These are phyloP conservation scores for Gadopsis marmoratus DNA, from an alignment of 2,797 vertebrate genomes.

Conservation along the genomic window DNA sequence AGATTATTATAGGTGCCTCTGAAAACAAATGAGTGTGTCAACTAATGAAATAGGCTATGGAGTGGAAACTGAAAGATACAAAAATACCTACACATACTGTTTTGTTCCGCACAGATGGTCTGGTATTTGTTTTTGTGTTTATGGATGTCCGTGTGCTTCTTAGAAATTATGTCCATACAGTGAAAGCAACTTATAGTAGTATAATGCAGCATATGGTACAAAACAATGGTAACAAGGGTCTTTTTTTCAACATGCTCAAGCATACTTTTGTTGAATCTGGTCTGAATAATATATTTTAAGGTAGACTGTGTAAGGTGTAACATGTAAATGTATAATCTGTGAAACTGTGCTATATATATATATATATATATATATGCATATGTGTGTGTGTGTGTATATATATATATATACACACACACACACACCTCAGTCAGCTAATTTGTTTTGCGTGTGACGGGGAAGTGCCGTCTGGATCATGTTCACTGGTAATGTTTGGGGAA, in stretches of 20 bases:
- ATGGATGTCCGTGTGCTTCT: neutral
- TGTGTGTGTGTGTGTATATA: no score
- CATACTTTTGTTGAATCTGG: neutral
- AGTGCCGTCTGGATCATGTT: neutral
- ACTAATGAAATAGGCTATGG: neutral
- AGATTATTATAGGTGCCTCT: neutral
- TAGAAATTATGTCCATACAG: neutral
- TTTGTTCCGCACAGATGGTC: neutral
- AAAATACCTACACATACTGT: neutral
- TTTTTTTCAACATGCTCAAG: neutral
- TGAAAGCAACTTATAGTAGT: neutral
- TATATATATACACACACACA: no score
- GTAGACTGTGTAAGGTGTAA: neutral
- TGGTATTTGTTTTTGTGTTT: neutral
- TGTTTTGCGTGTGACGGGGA: neutral
- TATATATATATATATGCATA: no score
- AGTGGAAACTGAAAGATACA: neutral
- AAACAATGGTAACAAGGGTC: no score
- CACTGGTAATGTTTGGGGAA: neutral
- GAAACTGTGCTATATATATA: neutral
- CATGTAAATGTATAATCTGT: neutral
- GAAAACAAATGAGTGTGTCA: neutral
- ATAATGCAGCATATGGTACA: neutral
- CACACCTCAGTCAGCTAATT: no score
- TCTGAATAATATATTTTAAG: neutral